These are phyloP conservation scores for Lasioglossum zephyrum DNA, from an alignment of 2,888 invertebrate genomes.

Conservation along the genomic window DNA sequence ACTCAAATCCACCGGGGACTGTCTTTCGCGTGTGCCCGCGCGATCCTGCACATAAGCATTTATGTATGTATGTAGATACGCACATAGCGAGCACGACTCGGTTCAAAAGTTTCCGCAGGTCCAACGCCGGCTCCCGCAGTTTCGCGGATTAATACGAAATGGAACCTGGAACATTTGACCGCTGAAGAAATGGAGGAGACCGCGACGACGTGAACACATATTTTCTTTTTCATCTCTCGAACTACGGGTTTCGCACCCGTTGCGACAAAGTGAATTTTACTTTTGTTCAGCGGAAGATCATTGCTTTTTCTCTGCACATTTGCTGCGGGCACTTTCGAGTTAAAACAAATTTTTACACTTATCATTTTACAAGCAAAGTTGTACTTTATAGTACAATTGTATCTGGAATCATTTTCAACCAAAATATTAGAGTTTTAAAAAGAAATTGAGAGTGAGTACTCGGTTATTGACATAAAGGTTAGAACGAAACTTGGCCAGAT, in stretches of 20 bases:
- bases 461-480: not conserved
- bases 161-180: conserved; percentile 33
- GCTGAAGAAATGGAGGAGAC: conserved; percentile 22
- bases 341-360: not conserved
- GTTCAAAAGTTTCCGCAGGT: conserved; percentile 4
- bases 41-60: not conserved
- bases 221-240: not conserved
- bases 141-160: conserved; percentile 45
- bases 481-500: not conserved
- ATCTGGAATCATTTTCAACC: not conserved
- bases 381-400: not conserved
- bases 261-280: not conserved
- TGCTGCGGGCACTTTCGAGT: not conserved
- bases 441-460: not conserved
- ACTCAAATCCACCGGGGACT: conserved; percentile 55
- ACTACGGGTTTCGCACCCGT: not conserved
- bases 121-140: conserved; percentile 4
- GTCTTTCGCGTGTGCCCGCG: conserved; percentile 6
- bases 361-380: not conserved
- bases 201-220: not conserved
- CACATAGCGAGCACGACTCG: not conserved
- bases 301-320: not conserved
- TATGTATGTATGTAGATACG: too few species aligned
- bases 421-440: not conserved
- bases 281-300: not conserved